Conservation (phyloP, 2,888 invertebrate genomes). For the Argyra leucocephala region DNA sequence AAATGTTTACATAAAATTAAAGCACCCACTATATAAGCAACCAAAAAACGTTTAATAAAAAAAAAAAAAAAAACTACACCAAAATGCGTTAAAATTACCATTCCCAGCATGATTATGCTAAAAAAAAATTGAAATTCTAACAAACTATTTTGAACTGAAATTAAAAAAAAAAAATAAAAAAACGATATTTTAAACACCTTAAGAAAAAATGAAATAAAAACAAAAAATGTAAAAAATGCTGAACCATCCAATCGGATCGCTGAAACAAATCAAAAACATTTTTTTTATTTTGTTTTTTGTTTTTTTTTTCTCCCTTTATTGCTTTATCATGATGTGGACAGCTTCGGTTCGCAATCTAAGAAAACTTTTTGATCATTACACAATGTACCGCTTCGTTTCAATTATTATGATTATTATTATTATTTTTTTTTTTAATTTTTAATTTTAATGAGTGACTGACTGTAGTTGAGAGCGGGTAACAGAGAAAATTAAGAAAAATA, state of each 20-base stretch:
- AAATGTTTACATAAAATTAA: constrained; percentile 3
- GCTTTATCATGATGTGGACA: constrained; percentile 3
- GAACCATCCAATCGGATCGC: constrained; percentile 3
- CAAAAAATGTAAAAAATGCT: not conserved
- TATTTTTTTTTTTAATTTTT: no score
- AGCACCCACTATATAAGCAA: constrained; percentile 2
- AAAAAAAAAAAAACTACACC: not conserved
- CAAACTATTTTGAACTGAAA: not conserved
- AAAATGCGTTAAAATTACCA: constrained; percentile 2
- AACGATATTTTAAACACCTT: not conserved
- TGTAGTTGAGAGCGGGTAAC: no score
- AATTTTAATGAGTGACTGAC: not conserved
- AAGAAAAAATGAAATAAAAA: not conserved
- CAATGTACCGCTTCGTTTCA: not conserved
- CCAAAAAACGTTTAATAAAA: not conserved
- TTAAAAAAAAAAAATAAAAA: no score
- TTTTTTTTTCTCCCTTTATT: no score
- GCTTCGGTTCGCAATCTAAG: not conserved
- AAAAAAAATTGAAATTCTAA: not conserved
- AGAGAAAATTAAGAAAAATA: no score
- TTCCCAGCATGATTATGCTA: not conserved
- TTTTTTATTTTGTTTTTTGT: no score
- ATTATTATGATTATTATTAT: not conserved
- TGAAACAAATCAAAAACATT: not conserved
- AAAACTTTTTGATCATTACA: not conserved